Base-by-base conservation (phyloP, 2,888 invertebrate genomes). In the Molorchus minor region DNA sequence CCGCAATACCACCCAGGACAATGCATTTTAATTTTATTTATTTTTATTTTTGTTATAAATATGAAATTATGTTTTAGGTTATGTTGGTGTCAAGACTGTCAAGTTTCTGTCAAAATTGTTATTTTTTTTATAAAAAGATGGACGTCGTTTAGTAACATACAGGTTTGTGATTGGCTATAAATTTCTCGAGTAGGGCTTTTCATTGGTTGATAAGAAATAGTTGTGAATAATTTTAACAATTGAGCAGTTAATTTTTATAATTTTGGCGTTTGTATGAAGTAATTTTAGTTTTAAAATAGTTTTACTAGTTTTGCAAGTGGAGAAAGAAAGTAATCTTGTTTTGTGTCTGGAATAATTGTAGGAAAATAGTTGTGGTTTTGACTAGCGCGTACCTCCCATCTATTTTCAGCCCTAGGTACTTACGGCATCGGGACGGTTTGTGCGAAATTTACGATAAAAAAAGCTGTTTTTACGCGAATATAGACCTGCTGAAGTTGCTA, bases 1-100 rank as follows among this genome's bases (percentile, higher is more conserved):
- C 94, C 95, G 79, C 95, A 95, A 75, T 94, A 95, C 52, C 88
- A 80, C 0, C 95, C 95, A 10, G 94, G 93, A 77, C 94, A 95
- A 12, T 83, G 36, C 64, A 64, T 65, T 58, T 64, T 64, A 57
- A 61, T 20, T n/a, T 19, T 17, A 5, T n/a, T 8, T 47, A 47
- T 38, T 19, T 40, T 53, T 58, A 38, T 61, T 40, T 40, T 56
- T 47, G 29, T 56, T 58, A 59, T 13, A 56, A 58, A 61, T 40
- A n/a, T n/a, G n/a, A n/a, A n/a, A n/a, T n/a, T n/a, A n/a, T n/a
- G n/a, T n/a, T n/a, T n/a, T 29, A 52, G 52, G 52, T 52, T 52
- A 52, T 40, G 52, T 52, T 15, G 21, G 38, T 12, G 29, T 49
- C n/a, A n/a, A n/a, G n/a, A n/a, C n/a, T n/a, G n/a, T n/a, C 35